Evolutionary conservation across 2,888 invertebrate genomes (phyloP), one percentile per base, ranked within the genome.

Genomic region (Cosmorhoe ocellata): DNA sequence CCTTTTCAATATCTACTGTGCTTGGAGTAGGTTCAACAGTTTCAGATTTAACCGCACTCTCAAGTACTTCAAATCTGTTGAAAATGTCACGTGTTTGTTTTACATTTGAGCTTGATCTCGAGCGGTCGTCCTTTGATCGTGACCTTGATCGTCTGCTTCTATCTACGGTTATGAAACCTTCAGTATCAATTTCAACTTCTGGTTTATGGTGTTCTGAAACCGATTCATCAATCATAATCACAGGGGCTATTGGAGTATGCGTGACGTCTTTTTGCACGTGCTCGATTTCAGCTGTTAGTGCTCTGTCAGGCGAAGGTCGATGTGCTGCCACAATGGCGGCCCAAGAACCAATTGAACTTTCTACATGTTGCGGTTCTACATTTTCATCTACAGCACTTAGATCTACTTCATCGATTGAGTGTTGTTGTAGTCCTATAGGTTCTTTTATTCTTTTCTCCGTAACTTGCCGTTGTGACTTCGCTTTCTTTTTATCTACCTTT

Each of bases 131-230:
- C 63, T 90, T 88, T 9, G 92, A 92, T 39, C 89, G 81, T 1
- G 93, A 93, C 46, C 92, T 85, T 34, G 91, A 85, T 56, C 90
- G 78, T 67, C 88, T 79, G 59, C 76, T 82, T 71, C 88, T 83
- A 34, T 90, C 89, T 34, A 91, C 86, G 30, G 76, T 81, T 46
- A 91, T 87, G 61, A 91, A 91, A 5, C 91, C 91, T 67, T 91
- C 91, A 22, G 79, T 69, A 63, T 88, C 85, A 1, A 81, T 58
- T 59, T 75, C 71, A 9, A 74, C 27, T 37, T 81, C 80, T 45
- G 72, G 52, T 66, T 76, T 79, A 52, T 66, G 66, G 45, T 61
- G 46, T 13, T 77, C 78, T 22, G 56, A 50, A 45, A 77, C 74
- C n/a, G 78, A 69, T 60, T 84, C 75, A 41, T 87, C 86, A 5